Evolutionary conservation across 2,888 invertebrate genomes (phyloP).

Genomic region (Drosophila neotestacea): DNA sequence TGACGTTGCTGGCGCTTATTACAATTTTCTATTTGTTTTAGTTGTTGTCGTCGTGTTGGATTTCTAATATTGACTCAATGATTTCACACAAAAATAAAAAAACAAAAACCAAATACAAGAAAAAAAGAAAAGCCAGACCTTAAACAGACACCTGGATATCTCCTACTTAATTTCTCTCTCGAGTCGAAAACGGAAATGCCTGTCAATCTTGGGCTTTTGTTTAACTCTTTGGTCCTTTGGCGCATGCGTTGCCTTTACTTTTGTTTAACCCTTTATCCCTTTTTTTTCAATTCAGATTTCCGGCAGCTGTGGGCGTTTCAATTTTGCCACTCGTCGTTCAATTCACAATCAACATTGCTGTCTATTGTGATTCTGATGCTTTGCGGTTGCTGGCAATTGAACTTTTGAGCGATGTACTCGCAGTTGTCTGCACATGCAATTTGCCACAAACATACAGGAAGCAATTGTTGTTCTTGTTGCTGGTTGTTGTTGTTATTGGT

Average conservation of each 20-base stretch:
- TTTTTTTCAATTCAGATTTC: slow-evolving; percentile 48
- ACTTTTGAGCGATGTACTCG: slow-evolving; percentile 55
- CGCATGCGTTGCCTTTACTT: slow-evolving; percentile 48
- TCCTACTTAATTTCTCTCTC: not conserved
- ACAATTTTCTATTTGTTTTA: slow-evolving; percentile 68
- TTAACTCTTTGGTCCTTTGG: slow-evolving; percentile 52
- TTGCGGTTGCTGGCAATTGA: slow-evolving; percentile 54
- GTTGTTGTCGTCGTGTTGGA: slow-evolving; percentile 44
- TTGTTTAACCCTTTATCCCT: slow-evolving; percentile 49
- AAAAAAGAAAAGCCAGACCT: not conserved
- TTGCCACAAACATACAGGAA: slow-evolving; percentile 46
- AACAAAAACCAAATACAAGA: not conserved
- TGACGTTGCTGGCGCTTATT: slow-evolving; percentile 79
- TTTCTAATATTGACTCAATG: slow-evolving; percentile 62
- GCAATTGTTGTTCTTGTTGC: slow-evolving; percentile 45
- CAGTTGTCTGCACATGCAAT: slow-evolving; percentile 73
- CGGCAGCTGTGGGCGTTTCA: slow-evolving; percentile 82
- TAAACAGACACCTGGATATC: slow-evolving; percentile 29
- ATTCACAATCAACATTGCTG: slow-evolving; percentile 12
- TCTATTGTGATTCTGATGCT: slow-evolving; percentile 48
- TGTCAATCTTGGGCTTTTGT: slow-evolving; percentile 57
- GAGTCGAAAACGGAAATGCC: slow-evolving; percentile 56
- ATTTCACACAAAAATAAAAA: slow-evolving; percentile 19
- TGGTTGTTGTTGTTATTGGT: slow-evolving; percentile 42
- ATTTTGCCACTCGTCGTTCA: slow-evolving; percentile 58